Conservation (phyloP, 2,113 vertebrate genomes). For the Periophthalmodon schlosseri region DNA sequence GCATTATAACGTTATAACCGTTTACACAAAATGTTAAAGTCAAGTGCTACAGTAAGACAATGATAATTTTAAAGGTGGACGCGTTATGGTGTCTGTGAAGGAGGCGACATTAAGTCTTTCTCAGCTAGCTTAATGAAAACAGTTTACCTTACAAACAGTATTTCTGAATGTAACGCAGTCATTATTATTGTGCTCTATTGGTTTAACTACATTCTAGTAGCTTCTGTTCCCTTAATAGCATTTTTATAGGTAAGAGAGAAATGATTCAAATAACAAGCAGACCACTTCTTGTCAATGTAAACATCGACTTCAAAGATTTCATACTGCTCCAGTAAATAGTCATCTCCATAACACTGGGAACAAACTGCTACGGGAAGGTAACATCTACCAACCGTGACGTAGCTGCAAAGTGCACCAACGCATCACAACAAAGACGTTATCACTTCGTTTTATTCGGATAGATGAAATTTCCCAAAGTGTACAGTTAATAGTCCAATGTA, state of each 20-base stretch:
- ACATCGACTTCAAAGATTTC: constrained; percentile 69
- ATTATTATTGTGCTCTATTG: not conserved
- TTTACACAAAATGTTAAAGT: constrained; percentile 6
- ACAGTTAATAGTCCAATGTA: not conserved
- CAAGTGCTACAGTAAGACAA: not conserved
- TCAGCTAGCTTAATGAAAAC: constrained; percentile 39
- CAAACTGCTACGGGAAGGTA: constrained; percentile 45
- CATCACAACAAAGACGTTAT: constrained; percentile 32
- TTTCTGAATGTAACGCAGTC: not conserved
- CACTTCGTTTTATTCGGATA: not conserved
- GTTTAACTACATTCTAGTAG: not conserved
- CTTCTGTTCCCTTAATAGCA: not conserved
- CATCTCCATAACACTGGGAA: constrained; percentile 38
- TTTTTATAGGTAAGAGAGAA: not conserved
- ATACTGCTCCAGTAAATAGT: constrained; percentile 57
- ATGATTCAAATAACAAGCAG: constrained; percentile 26
- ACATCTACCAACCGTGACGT: constrained; percentile 56
- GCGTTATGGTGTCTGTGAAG: constrained; percentile 16
- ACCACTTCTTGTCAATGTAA: constrained; percentile 68
- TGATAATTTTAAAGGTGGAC: not conserved
- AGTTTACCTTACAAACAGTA: constrained; percentile 40
- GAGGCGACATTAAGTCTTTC: constrained; percentile 48
- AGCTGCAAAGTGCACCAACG: constrained; percentile 58
- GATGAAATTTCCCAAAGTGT: not conserved
- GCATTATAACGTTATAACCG: not conserved